phyloP scores from a whole-genome alignment of 2,888 invertebrate species.

The Cecidostiba fungosa region DNA sequence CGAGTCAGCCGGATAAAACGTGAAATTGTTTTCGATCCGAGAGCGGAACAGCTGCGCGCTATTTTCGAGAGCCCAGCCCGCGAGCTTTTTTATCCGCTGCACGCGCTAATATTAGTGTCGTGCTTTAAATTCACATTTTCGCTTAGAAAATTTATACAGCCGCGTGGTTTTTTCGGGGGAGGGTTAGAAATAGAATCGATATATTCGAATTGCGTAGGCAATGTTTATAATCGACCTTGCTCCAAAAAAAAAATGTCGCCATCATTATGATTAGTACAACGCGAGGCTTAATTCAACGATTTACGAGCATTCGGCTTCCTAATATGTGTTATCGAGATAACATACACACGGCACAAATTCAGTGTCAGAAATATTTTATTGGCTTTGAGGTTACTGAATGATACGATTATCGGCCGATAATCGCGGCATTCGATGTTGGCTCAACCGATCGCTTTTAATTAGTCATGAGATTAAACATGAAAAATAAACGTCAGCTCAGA shows the following conservation, averaged over 20 bases:
- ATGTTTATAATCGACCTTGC: slow-evolving; percentile 7
- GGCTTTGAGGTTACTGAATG: slow-evolving; percentile 28
- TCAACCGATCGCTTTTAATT: slow-evolving; percentile 42
- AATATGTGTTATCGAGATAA: slow-evolving; percentile 31
- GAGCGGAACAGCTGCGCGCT: slow-evolving; percentile 8
- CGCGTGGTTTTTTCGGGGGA: neutral
- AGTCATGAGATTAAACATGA: slow-evolving; percentile 49
- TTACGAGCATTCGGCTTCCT: neutral
- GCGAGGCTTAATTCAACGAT: slow-evolving; percentile 19
- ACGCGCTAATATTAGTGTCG: slow-evolving; percentile 26
- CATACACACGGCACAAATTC: neutral
- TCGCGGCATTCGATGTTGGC: slow-evolving; percentile 28
- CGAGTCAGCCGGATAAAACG: slow-evolving; percentile 13
- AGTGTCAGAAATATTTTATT: slow-evolving; percentile 42
- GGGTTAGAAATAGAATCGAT: neutral
- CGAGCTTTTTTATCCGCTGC: slow-evolving; percentile 10
- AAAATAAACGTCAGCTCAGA: slow-evolving; percentile 29
- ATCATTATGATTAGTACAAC: neutral
- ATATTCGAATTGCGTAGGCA: neutral
- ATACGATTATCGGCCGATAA: slow-evolving; percentile 51
- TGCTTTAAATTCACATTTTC: neutral
- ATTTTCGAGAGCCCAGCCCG: neutral
- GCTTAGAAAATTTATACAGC: neutral
- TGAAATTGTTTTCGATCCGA: slow-evolving; percentile 9
- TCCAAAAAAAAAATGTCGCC: slow-evolving; percentile 1